A percentile compares a stretch with the other conserved stretches of the same genome.
These are phyloP conservation scores for Ahaetulla prasina DNA, from an alignment of 2,113 vertebrate genomes.

Conservation along the genomic window DNA sequence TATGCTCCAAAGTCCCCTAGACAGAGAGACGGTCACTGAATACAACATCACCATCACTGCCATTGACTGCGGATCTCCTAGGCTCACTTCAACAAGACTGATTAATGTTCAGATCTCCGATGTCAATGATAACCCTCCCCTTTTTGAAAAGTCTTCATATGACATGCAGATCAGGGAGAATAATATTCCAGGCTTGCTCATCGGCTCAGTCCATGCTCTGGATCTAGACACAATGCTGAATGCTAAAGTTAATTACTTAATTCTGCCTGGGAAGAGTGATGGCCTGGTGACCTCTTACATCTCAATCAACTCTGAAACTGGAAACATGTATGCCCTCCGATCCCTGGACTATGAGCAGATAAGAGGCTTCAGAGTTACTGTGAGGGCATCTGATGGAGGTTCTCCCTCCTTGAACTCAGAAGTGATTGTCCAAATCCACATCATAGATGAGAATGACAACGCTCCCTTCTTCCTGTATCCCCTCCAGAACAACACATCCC, in stretches of 20 bases:
- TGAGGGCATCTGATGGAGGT: conserved; percentile 40
- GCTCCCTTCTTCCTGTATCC: no score
- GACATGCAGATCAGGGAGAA: conserved; percentile 49
- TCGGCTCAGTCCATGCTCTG: conserved; percentile 38
- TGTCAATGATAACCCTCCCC: neutral
- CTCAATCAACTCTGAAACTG: conserved; percentile 62
- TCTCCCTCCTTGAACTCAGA: conserved; percentile 10
- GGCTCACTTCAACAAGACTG: neutral
- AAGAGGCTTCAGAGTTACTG: neutral
- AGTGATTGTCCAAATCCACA: no score
- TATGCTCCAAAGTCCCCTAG: no score
- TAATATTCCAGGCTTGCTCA: conserved; percentile 40
- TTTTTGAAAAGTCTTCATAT: neutral
- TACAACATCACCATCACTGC: no score
- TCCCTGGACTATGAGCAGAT: no score
- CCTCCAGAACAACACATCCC: no score
- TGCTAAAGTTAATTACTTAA: conserved; percentile 47
- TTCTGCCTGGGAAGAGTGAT: conserved; percentile 37
- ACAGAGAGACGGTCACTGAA: no score
- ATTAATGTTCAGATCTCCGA: neutral
- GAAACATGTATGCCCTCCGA: conserved; percentile 48
- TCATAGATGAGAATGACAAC: no score
- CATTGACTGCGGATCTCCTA: neutral
- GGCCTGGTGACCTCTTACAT: conserved; percentile 33
- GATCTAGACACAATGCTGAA: conserved; percentile 53